Percentiles rank a stretch among this genome's conserved stretches.
These are phyloP conservation scores for Eubucco bourcierii DNA, from an alignment of 2,113 vertebrate genomes.

Conservation along the genomic window DNA sequence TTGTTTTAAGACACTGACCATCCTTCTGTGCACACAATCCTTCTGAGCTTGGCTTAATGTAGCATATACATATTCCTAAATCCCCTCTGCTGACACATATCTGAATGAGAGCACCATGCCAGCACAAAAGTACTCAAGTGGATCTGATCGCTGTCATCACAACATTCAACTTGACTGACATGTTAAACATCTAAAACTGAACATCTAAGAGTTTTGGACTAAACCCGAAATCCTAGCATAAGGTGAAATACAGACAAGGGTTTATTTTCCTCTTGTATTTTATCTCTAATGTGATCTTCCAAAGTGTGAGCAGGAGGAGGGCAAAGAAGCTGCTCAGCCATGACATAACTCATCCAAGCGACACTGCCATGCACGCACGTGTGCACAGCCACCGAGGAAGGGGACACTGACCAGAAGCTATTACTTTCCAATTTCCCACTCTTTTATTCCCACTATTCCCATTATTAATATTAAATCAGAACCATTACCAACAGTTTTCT, in stretches of 20 bases:
- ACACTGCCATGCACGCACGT: fast-evolving
- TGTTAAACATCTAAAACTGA: constrained; percentile 6
- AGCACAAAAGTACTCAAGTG: constrained; percentile 3
- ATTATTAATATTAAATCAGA: neutral
- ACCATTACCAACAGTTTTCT: fast-evolving
- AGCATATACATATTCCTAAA: neutral
- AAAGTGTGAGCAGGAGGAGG: neutral
- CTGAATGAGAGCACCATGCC: neutral
- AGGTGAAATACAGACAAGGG: neutral
- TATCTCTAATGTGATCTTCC: neutral
- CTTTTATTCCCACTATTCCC: neutral
- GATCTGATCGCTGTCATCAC: constrained; percentile 46
- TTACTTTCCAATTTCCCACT: neutral
- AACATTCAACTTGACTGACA: constrained; percentile 30
- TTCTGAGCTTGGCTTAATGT: neutral
- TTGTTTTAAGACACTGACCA: neutral
- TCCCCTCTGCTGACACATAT: neutral
- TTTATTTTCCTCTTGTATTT: constrained; percentile 2
- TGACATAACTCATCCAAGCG: neutral
- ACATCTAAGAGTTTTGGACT: constrained; percentile 5
- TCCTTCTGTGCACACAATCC: neutral
- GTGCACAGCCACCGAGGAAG: neutral
- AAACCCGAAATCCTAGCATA: neutral
- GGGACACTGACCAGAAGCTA: neutral
- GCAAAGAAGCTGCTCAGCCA: neutral